A percentile compares a stretch with the other conserved stretches of the same genome.
Conservation (phyloP, 2,797 vertebrate genomes). For the Poeciliopsis turneri region DNA sequence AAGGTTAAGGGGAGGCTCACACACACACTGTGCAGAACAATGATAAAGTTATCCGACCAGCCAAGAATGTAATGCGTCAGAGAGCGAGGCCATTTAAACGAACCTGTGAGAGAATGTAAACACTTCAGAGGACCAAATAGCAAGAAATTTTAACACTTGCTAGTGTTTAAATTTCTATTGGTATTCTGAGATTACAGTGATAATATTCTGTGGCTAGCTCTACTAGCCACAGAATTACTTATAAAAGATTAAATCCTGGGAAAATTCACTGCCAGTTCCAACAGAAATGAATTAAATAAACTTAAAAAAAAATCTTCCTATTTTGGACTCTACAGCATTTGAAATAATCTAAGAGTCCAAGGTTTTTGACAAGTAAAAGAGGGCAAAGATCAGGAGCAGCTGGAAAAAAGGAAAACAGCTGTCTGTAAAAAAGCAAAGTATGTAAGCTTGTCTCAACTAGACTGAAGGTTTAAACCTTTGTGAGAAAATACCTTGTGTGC, state of each 20-base stretch:
- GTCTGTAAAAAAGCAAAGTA: background rate
- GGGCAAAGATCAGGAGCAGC: background rate
- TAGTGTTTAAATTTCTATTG: slow-evolving; percentile 45
- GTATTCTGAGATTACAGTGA: slow-evolving; percentile 63
- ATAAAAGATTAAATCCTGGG: background rate
- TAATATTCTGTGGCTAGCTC: background rate
- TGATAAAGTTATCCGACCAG: slow-evolving; percentile 16
- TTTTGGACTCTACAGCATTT: background rate
- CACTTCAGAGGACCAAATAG: slow-evolving; percentile 28
- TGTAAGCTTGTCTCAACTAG: background rate
- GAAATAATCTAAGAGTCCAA: background rate
- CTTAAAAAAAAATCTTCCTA: background rate
- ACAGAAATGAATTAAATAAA: background rate
- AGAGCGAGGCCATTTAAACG: slow-evolving; percentile 45
- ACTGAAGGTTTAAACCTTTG: background rate
- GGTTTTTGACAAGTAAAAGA: background rate
- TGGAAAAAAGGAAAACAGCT: background rate
- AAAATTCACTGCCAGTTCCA: background rate
- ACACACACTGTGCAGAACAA: slow-evolving; percentile 19
- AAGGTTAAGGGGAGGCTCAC: slow-evolving; percentile 30
- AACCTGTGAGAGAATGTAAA: slow-evolving; percentile 52
- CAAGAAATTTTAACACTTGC: background rate
- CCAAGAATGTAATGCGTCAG: slow-evolving; percentile 18
- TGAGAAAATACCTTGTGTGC: background rate
- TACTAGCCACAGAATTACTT: background rate